Evolutionary conservation across 1,140 invertebrate genomes (phyloP), one percentile per base, ranked within the genome.

Genomic region (Drosophila seguyi): DNA sequence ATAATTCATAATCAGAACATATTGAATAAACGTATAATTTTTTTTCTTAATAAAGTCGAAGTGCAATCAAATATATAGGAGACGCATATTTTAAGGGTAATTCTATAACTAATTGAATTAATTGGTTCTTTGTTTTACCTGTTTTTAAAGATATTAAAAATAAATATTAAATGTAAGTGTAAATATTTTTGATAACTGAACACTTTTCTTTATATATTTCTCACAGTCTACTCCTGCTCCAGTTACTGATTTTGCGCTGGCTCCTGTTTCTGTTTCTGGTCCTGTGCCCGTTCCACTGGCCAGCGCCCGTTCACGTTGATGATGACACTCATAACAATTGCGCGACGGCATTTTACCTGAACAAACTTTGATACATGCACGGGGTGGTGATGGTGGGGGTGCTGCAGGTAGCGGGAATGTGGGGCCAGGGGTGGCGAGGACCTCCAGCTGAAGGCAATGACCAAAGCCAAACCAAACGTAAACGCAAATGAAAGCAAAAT

Each of bases 321-420:
- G 83, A 86, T 86, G 83, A 87, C 83, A 87, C 84, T 87, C 84
- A 87, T 80, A 87, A 87, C 84, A 87, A 83, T 87, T 87, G 83
- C 82, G 79, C 75, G 86, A 77, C 71, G 73, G 61, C 84, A 88
- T 85, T 88, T 91, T 91, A 91, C 79, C 88, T 91, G 88, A 87
- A 88, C 84, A 91, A 91, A 91, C 88, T 91, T 91, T 91, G 88
- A 91, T 90, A 85, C 75, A 78, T 65, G 74, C 50, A 74, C 42
- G 44, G 55, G 47, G 31, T 45, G 27, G 10, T 18, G 52, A 52
- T 60, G 44, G 48, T 16, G 31, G 31, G 34, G 11, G n/a, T 10
- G 59, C 68, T 42, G 18, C 18, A 22, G n/a, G 45, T 41, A 27
- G 42, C 13, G 39, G 11, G 38, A n/a, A 11, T 5, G 18, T 11